Base-by-base conservation (phyloP, 2,113 vertebrate genomes). In the Cebidichthys violaceus region DNA sequence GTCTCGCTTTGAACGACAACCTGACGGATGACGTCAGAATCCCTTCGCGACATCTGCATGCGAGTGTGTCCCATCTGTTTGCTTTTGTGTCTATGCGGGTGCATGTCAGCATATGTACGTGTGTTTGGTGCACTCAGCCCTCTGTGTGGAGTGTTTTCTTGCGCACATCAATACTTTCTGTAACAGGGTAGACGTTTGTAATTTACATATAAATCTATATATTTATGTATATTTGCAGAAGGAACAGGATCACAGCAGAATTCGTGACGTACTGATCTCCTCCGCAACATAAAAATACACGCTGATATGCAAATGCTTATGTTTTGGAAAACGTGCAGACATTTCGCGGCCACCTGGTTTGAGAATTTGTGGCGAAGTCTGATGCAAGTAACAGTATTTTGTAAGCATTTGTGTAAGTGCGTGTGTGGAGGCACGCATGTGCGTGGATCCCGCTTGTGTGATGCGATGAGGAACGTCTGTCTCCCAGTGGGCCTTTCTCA, bases 401-500 rank as follows among this genome's bases (percentile, higher is more conserved):
- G 24, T 65, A 37, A 67, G 70, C 17, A 18, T 37, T 6, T 37
- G 10, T 45, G 22, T 67, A 18, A 22, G 67, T 20, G 59, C 27
- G 11, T 31, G 59, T 60, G 59, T 33, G 61, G 70, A 39, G 68
- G 77, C 43, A n/a, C 67, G 41, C 27, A 55, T 77, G 73, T 88
- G 87, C 73, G 54, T 89, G 85, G 52, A 70, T 82, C 31, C 37
- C 13, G 0, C 20, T 82, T 37, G 15, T 73, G 62, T 88, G 77
- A 89, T 89, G 81, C 54, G 17, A 55, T 18, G 18, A 83, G 72
- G 70, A 92, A 86, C 86, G 91, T 92, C 91, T 92, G 92, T 92
- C 89, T 90, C 85, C 85, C 86, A 85, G 87, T 85, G 86, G 90
- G 90, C 75, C 80, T 61, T 31, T 87, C 67, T 91, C 50, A 47